Evolutionary conservation across 2,888 invertebrate genomes (phyloP).

Genomic region (Lapara coniferarum): DNA sequence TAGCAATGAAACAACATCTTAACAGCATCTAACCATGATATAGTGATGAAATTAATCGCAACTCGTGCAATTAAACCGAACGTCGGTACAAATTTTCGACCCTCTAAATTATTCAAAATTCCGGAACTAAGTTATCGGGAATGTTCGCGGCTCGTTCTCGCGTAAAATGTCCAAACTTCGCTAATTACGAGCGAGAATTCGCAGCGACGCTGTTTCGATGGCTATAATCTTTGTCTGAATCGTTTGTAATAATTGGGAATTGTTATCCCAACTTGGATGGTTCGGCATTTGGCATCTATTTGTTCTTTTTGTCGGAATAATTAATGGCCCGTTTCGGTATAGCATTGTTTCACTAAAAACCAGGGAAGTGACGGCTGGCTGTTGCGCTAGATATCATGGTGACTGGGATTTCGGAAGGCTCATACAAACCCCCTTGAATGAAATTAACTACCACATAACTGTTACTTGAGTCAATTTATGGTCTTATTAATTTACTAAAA

Average conservation of each 20-base stretch:
- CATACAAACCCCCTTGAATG: no score
- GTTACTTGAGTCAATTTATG: no score
- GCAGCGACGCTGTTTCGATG: not conserved
- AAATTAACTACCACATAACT: no score
- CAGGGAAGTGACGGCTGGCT: no score
- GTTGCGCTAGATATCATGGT: no score
- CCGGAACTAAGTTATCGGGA: not conserved
- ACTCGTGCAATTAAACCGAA: not conserved
- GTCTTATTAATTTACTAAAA: no score
- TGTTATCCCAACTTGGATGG: not conserved
- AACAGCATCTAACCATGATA: no score
- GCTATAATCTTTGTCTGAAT: not conserved
- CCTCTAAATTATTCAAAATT: constrained; percentile 3
- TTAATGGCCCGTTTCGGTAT: no score
- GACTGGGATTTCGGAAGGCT: no score
- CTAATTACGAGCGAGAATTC: constrained; percentile 12
- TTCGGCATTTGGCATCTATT: not conserved
- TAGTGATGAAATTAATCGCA: not conserved
- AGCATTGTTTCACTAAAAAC: no score
- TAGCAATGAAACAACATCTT: no score
- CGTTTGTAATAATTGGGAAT: not conserved
- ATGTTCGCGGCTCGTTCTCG: constrained; percentile 41
- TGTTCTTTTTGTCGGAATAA: no score
- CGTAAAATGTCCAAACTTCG: constrained; percentile 17
- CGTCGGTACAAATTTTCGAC: not conserved